A percentile compares a stretch with the other conserved stretches of the same genome.
These are phyloP conservation scores for Strigamia transsilvanica DNA, from an alignment of 2,888 invertebrate species.

Conservation along the genomic window DNA sequence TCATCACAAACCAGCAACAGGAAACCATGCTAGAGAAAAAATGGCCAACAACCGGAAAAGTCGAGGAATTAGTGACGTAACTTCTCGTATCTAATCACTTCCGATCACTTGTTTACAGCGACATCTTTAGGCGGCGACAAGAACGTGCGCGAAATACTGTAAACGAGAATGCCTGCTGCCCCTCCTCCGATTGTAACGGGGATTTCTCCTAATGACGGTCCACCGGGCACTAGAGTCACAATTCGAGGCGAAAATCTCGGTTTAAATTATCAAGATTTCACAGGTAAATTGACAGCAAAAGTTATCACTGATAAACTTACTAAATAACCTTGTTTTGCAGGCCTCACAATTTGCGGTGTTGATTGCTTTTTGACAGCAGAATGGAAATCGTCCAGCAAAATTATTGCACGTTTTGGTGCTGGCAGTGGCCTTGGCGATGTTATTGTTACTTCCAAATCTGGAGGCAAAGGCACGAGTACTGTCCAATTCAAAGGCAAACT, in stretches of 20 bases:
- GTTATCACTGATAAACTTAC: not conserved
- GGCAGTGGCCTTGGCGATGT: slow-evolving; percentile 87
- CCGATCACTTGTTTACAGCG: not conserved
- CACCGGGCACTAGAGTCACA: slow-evolving; percentile 93
- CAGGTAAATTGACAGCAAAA: slow-evolving; percentile 70
- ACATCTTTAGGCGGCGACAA: not conserved
- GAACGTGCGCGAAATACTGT: not conserved
- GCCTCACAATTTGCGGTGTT: slow-evolving; percentile 92
- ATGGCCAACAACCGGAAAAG: slow-evolving; percentile 29
- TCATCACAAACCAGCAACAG: slow-evolving; percentile 17
- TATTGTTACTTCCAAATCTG: slow-evolving; percentile 84
- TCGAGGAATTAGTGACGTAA: not conserved
- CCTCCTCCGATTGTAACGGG: slow-evolving; percentile 87
- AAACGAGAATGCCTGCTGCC: slow-evolving; percentile 52
- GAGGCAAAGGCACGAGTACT: slow-evolving; percentile 87
- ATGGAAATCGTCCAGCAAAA: slow-evolving; percentile 98
- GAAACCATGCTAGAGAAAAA: slow-evolving; percentile 22
- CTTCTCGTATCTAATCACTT: not conserved
- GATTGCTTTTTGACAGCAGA: slow-evolving; percentile 95
- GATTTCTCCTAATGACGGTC: slow-evolving; percentile 97
- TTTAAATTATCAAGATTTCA: slow-evolving; percentile 80
- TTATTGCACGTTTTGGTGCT: slow-evolving; percentile 92
- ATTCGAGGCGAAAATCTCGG: slow-evolving; percentile 97
- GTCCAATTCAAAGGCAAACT: slow-evolving; percentile 80
- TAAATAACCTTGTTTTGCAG: slow-evolving; percentile 67